Evolutionary conservation across 2,888 invertebrate species (phyloP), one percentile per base, ranked within the genome.

Genomic region (Torymus texanus): DNA sequence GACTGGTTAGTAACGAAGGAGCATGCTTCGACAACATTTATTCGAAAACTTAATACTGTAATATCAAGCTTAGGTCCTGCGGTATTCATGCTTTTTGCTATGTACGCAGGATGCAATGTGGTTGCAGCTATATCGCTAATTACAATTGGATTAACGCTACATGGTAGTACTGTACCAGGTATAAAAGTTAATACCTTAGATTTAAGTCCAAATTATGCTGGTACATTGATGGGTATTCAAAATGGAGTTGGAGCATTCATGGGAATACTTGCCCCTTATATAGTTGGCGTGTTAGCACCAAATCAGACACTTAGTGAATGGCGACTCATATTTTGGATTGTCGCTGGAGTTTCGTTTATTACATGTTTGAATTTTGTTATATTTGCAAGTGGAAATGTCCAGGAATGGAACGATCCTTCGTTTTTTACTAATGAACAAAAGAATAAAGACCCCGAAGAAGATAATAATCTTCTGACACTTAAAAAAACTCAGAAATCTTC

Each of bases 311-410:
- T 81, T 18, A 67, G 50, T 18, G 82, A 82, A 59, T 96, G 96
- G 96, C 91, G 94, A 50, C 85, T 92, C 0, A 95, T 95, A 0
- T 95, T 96, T 88, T 95, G 95, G 94, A 93, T 95, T n/a, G 93
- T 94, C 67, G 92, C 94, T 16, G 93, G 88, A 0, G 92, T 95
- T 1, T 92, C 95, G 78, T 90, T 92, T 0, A 78, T 92, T 2
- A 94, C 95, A 10, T 94, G 94, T 84, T 74, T 93, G 0, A 85
- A 95, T 13, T 96, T 94, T 88, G 84, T 93, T 11, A 81, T 94
- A 10, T 94, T 93, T 88, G 95, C 94, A 0, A 93, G 94, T 81
- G 95, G 94, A 0, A 94, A 95, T 65, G 92, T 94, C 75, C 93
- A 94, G 81, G 92, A 93, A 87, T 96, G 95, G 95, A 95, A 95